A percentile compares a stretch with the other conserved stretches of the same genome.
These are phyloP conservation scores for Drosophila macrothrix DNA, from an alignment of 2,888 invertebrate genomes.

Conservation along the genomic window DNA sequence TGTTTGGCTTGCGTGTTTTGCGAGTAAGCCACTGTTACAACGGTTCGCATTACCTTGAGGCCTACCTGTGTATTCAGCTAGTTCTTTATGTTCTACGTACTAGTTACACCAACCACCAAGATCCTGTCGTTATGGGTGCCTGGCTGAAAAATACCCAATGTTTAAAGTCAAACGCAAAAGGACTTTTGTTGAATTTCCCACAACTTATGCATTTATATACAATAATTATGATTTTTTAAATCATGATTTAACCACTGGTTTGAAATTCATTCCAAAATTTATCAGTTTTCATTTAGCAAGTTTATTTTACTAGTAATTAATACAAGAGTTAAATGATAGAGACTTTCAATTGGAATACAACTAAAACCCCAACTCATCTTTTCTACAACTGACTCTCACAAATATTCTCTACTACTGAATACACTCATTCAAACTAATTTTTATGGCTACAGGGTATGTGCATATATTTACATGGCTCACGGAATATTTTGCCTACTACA, in stretches of 20 bases:
- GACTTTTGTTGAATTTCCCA: not conserved
- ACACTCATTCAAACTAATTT: not conserved
- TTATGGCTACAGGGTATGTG: slow-evolving; percentile 19
- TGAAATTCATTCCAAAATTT: too few species aligned
- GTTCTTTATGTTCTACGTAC: slow-evolving; percentile 31
- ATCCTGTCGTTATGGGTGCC: not conserved
- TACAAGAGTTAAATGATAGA: not conserved
- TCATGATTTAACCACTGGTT: not conserved
- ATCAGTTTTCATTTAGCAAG: not conserved
- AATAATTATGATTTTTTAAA: not conserved
- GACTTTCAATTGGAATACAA: not conserved
- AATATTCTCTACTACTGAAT: too few species aligned
- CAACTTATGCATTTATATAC: not conserved
- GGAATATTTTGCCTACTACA: slow-evolving; percentile 5
- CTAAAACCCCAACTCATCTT: not conserved
- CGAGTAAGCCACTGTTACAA: slow-evolving; percentile 43
- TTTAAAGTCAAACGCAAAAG: not conserved
- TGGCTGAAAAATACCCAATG: slow-evolving; percentile 10
- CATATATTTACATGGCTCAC: slow-evolving; percentile 5
- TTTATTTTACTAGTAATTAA: not conserved
- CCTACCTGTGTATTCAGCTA: slow-evolving; percentile 46
- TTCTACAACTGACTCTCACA: not conserved
- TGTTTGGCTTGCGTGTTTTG: slow-evolving; percentile 72
- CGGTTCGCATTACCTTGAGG: slow-evolving; percentile 63
- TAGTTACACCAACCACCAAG: slow-evolving; percentile 19